These are phyloP conservation scores for Gallinago stenura DNA, from an alignment of 2,797 vertebrate genomes.

Conservation along the genomic window DNA sequence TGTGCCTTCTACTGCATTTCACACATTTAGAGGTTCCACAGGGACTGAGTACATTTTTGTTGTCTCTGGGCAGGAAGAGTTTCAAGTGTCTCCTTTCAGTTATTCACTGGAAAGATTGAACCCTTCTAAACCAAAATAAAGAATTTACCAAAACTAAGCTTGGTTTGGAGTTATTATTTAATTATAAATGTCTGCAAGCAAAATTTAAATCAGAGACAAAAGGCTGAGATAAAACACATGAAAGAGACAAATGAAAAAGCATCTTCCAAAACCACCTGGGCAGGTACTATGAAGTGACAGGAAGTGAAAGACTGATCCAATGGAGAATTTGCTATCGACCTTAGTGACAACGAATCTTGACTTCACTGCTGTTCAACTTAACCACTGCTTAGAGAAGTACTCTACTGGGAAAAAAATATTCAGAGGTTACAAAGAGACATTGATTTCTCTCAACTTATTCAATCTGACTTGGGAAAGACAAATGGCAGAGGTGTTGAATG, in stretches of 20 bases:
- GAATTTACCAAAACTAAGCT: not conserved
- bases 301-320: not conserved
- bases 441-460: slow-evolving; percentile 19
- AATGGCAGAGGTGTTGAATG: slow-evolving; percentile 22
- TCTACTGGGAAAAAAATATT: slow-evolving; percentile 2
- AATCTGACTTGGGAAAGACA: not conserved
- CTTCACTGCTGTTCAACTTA: not conserved
- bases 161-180: not conserved
- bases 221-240: not conserved
- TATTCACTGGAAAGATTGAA: not conserved
- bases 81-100: not conserved
- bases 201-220: not conserved
- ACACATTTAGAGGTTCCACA: not conserved
- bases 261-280: not conserved
- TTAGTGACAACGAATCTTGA: not conserved
- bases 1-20: not conserved
- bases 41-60: not conserved
- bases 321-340: not conserved
- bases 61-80: not conserved
- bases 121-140: not conserved
- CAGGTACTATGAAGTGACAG: not conserved
- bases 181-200: not conserved
- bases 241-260: not conserved
- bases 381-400: not conserved
- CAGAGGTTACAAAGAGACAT: not conserved